Conservation (phyloP, 2,888 invertebrate genomes). For the Hetaerina titia region DNA sequence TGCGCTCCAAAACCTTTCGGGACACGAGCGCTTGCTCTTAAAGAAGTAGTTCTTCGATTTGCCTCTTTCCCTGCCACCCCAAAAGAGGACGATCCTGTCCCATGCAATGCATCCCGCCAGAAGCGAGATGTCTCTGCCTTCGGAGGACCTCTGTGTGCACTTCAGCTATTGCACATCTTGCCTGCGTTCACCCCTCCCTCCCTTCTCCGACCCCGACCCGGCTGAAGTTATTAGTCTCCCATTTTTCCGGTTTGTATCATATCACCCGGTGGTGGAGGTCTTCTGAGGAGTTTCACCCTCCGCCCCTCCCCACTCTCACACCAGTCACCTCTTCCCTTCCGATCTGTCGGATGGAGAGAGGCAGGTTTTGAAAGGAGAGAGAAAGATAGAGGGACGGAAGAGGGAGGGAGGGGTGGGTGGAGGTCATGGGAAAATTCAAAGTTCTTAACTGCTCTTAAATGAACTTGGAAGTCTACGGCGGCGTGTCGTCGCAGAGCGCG, state of each 20-base stretch:
- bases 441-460: slow-evolving; percentile 65
- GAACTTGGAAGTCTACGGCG: slow-evolving; percentile 58
- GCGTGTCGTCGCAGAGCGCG: slow-evolving; percentile 50
- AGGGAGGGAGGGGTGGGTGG: neutral
- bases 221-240: neutral
- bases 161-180: neutral
- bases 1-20: neutral
- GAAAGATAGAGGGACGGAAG: neutral
- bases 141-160: neutral
- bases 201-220: neutral
- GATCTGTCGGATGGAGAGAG: neutral
- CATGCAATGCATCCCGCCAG: neutral
- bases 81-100: too few relatives aligned
- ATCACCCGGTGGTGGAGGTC: neutral
- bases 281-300: neutral
- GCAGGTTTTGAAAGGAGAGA: neutral
- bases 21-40: neutral
- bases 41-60: neutral
- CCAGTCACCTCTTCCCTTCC: neutral
- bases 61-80: too few relatives aligned
- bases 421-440: slow-evolving; percentile 37
- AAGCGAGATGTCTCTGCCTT: neutral
- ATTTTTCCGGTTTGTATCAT: neutral
- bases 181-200: neutral
- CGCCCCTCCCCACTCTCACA: neutral